phyloP scores from a whole-genome alignment of 2,888 invertebrate species.

The Himalopsyche tibetana region DNA sequence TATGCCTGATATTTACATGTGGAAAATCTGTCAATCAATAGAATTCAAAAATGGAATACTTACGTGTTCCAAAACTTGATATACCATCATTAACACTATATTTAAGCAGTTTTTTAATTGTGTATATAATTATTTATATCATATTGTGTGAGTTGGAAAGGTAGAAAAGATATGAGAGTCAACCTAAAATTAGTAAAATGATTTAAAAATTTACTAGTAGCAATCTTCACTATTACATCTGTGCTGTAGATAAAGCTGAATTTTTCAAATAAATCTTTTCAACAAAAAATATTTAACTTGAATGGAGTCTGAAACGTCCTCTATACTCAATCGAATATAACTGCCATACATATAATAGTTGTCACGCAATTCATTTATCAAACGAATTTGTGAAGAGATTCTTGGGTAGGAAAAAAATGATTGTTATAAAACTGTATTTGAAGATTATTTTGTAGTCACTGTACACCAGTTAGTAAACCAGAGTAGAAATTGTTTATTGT shows the following conservation, averaged over 20 bases:
- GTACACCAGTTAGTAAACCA: too few relatives aligned
- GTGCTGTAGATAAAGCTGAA: not conserved
- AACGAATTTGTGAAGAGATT: not conserved
- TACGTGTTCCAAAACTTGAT: not conserved
- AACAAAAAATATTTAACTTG: not conserved
- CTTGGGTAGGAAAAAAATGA: not conserved
- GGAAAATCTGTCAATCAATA: not conserved
- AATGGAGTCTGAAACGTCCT: not conserved
- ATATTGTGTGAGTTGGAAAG: not conserved
- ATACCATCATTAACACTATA: not conserved
- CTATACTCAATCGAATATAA: slow-evolving; percentile 10
- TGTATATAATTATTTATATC: slow-evolving; percentile 14
- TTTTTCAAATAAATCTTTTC: not conserved
- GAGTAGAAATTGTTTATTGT: too few relatives aligned
- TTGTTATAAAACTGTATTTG: too few relatives aligned
- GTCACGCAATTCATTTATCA: not conserved
- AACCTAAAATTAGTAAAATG: not conserved
- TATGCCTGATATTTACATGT: slow-evolving; percentile 8
- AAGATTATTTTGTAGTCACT: too few relatives aligned
- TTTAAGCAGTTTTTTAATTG: not conserved
- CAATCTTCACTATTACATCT: too few relatives aligned
- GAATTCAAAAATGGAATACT: slow-evolving; percentile 1
- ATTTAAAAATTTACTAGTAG: too few relatives aligned
- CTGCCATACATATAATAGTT: slow-evolving; percentile 9
- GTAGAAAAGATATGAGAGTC: not conserved